A percentile compares a stretch with the other conserved stretches of the same genome.
Evolutionary conservation across 92 coral and sea anemone genomes (phyloP).

Genomic region (Nematostella vectensis): DNA sequence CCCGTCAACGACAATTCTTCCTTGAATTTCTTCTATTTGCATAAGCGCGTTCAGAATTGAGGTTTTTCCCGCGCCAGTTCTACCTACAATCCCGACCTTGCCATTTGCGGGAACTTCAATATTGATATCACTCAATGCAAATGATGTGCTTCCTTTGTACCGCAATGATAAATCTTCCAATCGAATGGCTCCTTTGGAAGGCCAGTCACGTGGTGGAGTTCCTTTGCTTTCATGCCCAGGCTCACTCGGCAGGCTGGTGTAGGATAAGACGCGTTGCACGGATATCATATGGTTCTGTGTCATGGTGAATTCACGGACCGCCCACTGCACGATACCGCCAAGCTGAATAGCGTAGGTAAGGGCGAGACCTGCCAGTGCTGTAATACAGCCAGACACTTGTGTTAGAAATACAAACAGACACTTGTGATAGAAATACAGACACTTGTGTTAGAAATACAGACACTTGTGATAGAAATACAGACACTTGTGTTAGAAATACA

Average conservation of each 20-base stretch:
- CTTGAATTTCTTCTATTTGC: slow-evolving; percentile 33
- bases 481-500: no score
- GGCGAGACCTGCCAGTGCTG: slow-evolving; percentile 5
- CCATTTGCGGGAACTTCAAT: slow-evolving; percentile 13
- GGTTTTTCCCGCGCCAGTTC: slow-evolving; percentile 56
- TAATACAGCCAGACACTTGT: no score
- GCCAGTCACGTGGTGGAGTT: slow-evolving; percentile 27
- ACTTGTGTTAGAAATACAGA: not conserved
- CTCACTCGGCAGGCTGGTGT: slow-evolving; percentile 22
- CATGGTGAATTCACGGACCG: not conserved
- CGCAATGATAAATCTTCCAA: slow-evolving; percentile 20
- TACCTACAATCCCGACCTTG: slow-evolving; percentile 47
- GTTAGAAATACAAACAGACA: no score
- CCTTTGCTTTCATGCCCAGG: slow-evolving; percentile 19
- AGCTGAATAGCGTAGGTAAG: slow-evolving; percentile 1
- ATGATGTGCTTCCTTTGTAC: slow-evolving; percentile 22
- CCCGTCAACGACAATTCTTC: slow-evolving; percentile 30
- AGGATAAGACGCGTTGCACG: slow-evolving; percentile 11
- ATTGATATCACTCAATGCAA: slow-evolving; percentile 15
- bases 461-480: not conserved
- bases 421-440: no score
- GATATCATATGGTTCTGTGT: not conserved
- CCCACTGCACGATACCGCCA: not conserved
- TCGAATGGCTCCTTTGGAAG: slow-evolving; percentile 17
- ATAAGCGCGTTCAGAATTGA: slow-evolving; percentile 37